Evolutionary conservation across 2,797 vertebrate genomes (phyloP).

Genomic region (Ibycter americanus): DNA sequence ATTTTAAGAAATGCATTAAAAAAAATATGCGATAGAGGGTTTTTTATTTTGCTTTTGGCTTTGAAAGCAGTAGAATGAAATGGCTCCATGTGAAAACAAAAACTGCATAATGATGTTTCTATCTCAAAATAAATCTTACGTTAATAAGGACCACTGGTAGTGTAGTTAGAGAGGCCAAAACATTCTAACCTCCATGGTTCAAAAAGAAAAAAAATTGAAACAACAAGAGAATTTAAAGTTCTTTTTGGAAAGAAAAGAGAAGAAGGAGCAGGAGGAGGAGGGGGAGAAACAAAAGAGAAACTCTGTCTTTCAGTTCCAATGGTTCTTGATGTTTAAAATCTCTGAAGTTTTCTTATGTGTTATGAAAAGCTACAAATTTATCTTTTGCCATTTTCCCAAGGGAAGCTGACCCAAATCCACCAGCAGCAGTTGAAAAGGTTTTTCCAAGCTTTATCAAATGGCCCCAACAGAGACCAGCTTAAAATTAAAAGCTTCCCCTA

Average conservation of each 20-base stretch:
- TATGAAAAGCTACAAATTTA: slow-evolving; percentile 82
- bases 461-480: slow-evolving; percentile 77
- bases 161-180: slow-evolving; percentile 35
- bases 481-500: slow-evolving; percentile 83
- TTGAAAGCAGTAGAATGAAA: slow-evolving; percentile 32
- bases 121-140: slow-evolving; percentile 33
- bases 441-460: slow-evolving; percentile 81
- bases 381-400: slow-evolving; percentile 79
- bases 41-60: slow-evolving; percentile 20
- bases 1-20: background rate
- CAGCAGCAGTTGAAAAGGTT: slow-evolving; percentile 77
- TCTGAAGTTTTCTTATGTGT: slow-evolving; percentile 78
- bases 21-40: background rate
- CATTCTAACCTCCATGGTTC: slow-evolving; percentile 7
- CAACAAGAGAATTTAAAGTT: slow-evolving; percentile 60
- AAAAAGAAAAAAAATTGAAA: slow-evolving; percentile 30
- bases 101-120: slow-evolving; percentile 7
- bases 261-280: background rate
- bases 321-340: slow-evolving; percentile 78
- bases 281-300: slow-evolving; percentile 57
- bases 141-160: slow-evolving; percentile 34
- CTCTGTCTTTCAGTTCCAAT: slow-evolving; percentile 71
- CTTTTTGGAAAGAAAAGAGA: slow-evolving; percentile 51
- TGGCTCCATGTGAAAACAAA: slow-evolving; percentile 18
- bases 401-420: slow-evolving; percentile 79